Evolutionary conservation across 2,113 vertebrate species (phyloP), one percentile per base, ranked within the genome.

Genomic region (Illadopsis cleaveri): DNA sequence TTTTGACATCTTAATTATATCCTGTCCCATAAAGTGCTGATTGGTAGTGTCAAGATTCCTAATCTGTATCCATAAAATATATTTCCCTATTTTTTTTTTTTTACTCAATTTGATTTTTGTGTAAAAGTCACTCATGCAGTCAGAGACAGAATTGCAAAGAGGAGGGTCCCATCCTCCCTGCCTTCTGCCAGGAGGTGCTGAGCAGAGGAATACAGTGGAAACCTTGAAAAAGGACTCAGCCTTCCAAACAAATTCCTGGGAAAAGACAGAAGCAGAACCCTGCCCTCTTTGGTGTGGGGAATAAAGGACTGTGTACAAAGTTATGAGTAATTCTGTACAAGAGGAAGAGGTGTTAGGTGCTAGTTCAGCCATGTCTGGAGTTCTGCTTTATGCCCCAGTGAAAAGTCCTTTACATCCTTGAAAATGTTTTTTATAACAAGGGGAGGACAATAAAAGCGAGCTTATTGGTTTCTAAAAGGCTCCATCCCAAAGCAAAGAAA

Each of bases 1-100:
- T 92, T 96, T 95, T 95, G 96, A 97, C 96, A 96, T 91, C 85
- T 91, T 97, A 97, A 97, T 98, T 97, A 96, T 93, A 94, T 96
- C 77, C 94, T 66, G 25, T 88, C 76, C 73, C 86, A 90, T 96
- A 92, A 93, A 96, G 79, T 84, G 75, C 85, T 96, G 97, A 97
- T 95, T 92, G 94, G 92, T 96, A 88, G 83, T 96, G 96, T 96
- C 96, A 95, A 48, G 96, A 94, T 91, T 96, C 79, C 80, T 97
- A 96, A 97, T 97, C 86, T 96, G 64, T 8, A 35, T 75, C 94
- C 94, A 93, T 97, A 96, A 97, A 97, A 97, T 97, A 95, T 3
- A n/a, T 82, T 91, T 94, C 93, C 71, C 62, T 94, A 11, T 53
- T 88, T 64, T 96, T 80, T 95, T 96, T 96, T 89, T 95, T 62